phyloP scores from a whole-genome alignment of 2,888 invertebrate species.

The Trissonchulus sp. region DNA sequence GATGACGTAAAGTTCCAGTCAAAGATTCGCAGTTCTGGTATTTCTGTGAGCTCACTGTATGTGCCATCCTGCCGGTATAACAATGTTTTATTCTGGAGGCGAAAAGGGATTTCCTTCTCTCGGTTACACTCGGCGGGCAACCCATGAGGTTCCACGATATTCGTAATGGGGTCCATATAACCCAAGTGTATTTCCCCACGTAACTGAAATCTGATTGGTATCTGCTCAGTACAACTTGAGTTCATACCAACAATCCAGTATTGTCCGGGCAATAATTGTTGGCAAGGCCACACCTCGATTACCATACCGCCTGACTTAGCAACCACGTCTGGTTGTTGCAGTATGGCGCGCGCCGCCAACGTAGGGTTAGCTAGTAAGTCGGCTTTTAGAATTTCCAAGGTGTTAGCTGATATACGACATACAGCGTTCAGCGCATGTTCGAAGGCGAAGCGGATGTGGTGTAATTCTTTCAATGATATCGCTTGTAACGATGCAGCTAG shows the following conservation, averaged over 20 bases:
- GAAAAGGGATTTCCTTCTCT: background rate
- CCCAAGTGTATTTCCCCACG: background rate
- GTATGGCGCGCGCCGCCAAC: background rate
- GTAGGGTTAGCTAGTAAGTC: background rate
- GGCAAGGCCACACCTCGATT: background rate
- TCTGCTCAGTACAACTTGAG: background rate
- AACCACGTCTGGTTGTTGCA: background rate
- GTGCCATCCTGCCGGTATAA: background rate
- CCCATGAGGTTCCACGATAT: background rate
- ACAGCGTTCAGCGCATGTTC: too few species aligned
- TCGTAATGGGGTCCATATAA: conserved; percentile 5
- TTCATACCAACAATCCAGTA: background rate
- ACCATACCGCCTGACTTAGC: too few species aligned
- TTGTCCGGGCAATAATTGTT: background rate
- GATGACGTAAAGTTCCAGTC: too few species aligned
- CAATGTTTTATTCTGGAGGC: background rate
- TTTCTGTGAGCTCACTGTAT: background rate
- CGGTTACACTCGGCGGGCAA: background rate
- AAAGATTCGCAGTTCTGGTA: background rate
- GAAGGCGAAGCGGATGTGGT: too few species aligned
- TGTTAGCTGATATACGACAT: too few species aligned
- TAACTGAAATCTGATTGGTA: background rate
- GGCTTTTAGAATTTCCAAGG: too few species aligned
- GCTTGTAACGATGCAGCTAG: too few species aligned
- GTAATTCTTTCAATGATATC: too few species aligned